These are phyloP conservation scores for Cyprinella venusta DNA, from an alignment of 2,797 vertebrate genomes.

Conservation along the genomic window DNA sequence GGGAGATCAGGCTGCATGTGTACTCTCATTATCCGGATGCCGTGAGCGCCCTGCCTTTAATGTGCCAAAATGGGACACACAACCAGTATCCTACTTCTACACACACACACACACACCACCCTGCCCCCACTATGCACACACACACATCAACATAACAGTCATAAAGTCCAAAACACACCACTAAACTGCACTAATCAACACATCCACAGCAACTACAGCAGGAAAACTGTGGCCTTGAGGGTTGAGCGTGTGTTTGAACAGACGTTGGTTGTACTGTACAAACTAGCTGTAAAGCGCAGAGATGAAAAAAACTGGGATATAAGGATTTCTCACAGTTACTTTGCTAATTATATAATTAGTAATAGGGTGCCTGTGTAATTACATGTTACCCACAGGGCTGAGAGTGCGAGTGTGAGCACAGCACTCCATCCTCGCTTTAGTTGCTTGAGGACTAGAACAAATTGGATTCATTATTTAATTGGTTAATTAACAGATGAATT, in stretches of 20 bases:
- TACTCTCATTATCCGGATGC: conserved; percentile 45
- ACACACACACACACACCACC: conserved; percentile 23
- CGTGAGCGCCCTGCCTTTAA: conserved; percentile 34
- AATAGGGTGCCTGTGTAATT: conserved; percentile 6
- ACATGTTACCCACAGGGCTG: conserved; percentile 9
- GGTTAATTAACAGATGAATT: conserved; percentile 34
- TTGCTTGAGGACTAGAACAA: neutral
- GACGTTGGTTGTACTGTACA: conserved; percentile 63
- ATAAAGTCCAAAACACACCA: conserved; percentile 4
- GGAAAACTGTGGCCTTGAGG: conserved; percentile 56
- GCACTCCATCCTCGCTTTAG: neutral
- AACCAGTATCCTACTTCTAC: neutral
- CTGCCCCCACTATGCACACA: conserved; percentile 17
- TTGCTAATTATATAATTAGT: conserved; percentile 39
- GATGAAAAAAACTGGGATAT: neutral
- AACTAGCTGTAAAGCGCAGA: neutral
- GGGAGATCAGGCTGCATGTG: conserved; percentile 57
- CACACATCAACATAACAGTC: neutral
- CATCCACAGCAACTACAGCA: conserved; percentile 50
- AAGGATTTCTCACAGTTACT: neutral
- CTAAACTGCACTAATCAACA: conserved; percentile 2
- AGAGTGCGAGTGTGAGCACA: neutral
- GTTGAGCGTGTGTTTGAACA: conserved; percentile 68
- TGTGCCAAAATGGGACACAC: conserved; percentile 33
- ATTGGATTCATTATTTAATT: neutral